Evolutionary conservation across 2,888 invertebrate species (phyloP).

Genomic region (Platynereis dumerilii): DNA sequence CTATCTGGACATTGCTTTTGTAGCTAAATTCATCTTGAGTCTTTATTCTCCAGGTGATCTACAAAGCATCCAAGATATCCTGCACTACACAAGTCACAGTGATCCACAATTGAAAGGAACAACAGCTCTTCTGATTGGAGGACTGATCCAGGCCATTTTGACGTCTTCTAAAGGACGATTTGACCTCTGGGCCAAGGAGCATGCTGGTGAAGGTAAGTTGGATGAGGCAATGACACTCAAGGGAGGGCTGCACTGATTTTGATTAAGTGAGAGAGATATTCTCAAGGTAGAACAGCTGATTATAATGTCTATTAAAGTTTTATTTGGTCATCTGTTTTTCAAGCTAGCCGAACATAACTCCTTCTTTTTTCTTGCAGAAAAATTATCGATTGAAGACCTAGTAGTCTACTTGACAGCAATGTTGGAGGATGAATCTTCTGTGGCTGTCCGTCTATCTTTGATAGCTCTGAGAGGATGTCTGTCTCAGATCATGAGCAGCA

Average conservation of each 20-base stretch:
- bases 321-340: no score
- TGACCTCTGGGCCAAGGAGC: conserved; percentile 27
- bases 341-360: no score
- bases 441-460: conserved; percentile 77
- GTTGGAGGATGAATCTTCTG: conserved; percentile 71
- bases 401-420: conserved; percentile 54
- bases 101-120: conserved; percentile 85
- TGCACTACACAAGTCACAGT: conserved; percentile 74
- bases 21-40: no score
- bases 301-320: no score
- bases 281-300: no score
- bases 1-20: no score
- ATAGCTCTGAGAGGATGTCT: conserved; percentile 71
- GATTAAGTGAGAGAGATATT: no score
- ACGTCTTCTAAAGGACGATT: conserved; percentile 50
- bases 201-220: conserved; percentile 14
- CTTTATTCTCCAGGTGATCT: no score
- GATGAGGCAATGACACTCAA: no score
- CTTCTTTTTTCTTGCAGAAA: conserved; percentile 1
- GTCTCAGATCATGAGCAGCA: conserved; percentile 70
- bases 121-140: conserved; percentile 72
- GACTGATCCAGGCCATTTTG: conserved; percentile 68
- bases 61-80: conserved; percentile 76
- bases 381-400: conserved; percentile 46
- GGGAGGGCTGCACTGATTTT: no score